Evolutionary conservation across 2,113 vertebrate genomes (phyloP), one percentile per base, ranked within the genome.

Genomic region (Bambusicola thoracicus): DNA sequence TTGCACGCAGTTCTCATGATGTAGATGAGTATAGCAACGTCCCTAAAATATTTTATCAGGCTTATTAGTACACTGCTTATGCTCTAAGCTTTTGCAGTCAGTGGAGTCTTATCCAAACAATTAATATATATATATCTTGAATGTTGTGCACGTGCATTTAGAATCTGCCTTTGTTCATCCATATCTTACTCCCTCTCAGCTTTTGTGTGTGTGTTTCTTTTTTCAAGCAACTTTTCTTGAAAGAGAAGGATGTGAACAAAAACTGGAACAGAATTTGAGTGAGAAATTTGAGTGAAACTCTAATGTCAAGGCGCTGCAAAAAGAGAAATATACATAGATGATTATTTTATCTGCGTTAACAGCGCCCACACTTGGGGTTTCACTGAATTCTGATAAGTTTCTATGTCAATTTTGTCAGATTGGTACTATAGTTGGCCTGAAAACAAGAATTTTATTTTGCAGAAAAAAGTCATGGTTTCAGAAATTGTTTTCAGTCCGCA

Each of bases 401-500:
- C 84, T 85, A 48, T 81, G 73, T 92, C 77, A 93, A 13, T 72
- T 86, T 38, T 86, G 80, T 93, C 69, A 93, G 75, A 91, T 7
- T 82, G 70, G 81, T 92, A 85, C 67, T 82, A 62, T 13, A 70
- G 29, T 27, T 96, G 92, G 92, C 67, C 34, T 70, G 84, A 87
- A 91, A 89, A 36, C 75, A 92, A 77, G 74, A 89, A 65, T 73
- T 95, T 86, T 59, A 86, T 81, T 92, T 87, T 76, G 30, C 11
- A 53, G n/a, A 67, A 88, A 93, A 79, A 84, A 86, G 19, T 83
- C 56, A 81, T 41, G 62, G 62, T 87, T 95, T 95, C 69, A 95
- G 70, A 93, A 94, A 89, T 79, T 1, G 53, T 85, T 96, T 96
- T 93, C 53, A 73, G n/a, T 53, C 74, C 76, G 68, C 53, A 43